Percentiles rank a stretch among this genome's conserved stretches.
Conservation (phyloP, 2,888 invertebrate genomes). For the Pachydiplax longipennis region DNA sequence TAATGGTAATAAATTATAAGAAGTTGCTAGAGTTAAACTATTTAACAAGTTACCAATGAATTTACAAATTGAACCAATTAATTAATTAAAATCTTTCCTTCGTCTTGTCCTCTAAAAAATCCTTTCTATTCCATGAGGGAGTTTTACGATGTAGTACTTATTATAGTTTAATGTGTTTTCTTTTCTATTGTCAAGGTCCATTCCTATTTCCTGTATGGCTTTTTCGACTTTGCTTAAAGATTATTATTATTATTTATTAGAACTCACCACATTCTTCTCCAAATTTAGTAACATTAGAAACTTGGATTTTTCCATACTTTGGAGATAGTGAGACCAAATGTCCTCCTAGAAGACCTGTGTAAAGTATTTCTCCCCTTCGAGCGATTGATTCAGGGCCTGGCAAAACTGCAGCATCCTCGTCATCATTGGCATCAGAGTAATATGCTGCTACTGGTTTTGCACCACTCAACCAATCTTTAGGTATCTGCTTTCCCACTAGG, state of each 20-base stretch:
- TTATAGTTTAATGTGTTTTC: too few relatives aligned
- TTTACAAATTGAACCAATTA: too few relatives aligned
- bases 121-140: too few relatives aligned
- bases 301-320: constrained; percentile 48
- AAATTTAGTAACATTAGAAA: constrained; percentile 52
- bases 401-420: constrained; percentile 57
- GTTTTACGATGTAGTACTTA: too few relatives aligned
- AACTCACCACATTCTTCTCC: constrained; percentile 52
- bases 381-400: constrained; percentile 62
- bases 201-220: too few relatives aligned
- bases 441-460: constrained; percentile 34
- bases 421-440: constrained; percentile 52
- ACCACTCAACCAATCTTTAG: constrained; percentile 56
- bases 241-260: not conserved
- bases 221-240: too few relatives aligned
- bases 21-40: too few relatives aligned
- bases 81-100: too few relatives aligned
- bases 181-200: too few relatives aligned
- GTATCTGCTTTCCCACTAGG: constrained; percentile 57
- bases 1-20: not conserved
- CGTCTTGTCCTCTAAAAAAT: too few relatives aligned
- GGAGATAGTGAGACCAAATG: constrained; percentile 54
- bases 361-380: constrained; percentile 56
- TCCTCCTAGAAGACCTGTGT: constrained; percentile 60
- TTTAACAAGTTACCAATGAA: too few relatives aligned